A percentile compares a stretch with the other conserved stretches of the same genome.
These are phyloP conservation scores for Drosophila ogumai DNA, from an alignment of 1,140 invertebrate species.

Conservation along the genomic window DNA sequence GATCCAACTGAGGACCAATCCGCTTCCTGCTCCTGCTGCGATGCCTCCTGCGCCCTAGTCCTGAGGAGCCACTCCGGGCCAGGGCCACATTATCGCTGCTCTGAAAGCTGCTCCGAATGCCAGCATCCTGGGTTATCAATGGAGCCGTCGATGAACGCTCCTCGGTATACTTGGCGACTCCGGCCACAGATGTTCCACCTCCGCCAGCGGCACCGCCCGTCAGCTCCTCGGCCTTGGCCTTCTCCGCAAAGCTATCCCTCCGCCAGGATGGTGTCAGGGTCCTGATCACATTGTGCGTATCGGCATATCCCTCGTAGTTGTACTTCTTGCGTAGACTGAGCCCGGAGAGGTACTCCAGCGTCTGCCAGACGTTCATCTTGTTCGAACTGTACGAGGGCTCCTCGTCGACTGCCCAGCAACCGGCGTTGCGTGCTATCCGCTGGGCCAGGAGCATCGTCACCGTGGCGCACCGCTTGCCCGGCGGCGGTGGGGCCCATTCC, in stretches of 20 bases:
- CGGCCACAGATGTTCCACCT: neutral
- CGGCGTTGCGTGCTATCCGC: constrained; percentile 73
- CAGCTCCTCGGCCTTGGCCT: constrained; percentile 55
- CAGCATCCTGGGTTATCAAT: constrained; percentile 29
- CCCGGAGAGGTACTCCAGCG: constrained; percentile 74
- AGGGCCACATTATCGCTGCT: constrained; percentile 46
- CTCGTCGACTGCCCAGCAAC: constrained; percentile 81
- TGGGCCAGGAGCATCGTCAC: constrained; percentile 83
- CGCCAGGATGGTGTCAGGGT: constrained; percentile 79
- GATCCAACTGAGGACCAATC: constrained; percentile 14
- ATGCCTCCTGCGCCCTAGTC: constrained; percentile 9
- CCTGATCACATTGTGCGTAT: constrained; percentile 73
- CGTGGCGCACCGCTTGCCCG: constrained; percentile 66
- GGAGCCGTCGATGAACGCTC: constrained; percentile 34
- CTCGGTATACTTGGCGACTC: constrained; percentile 42
- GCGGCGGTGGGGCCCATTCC: constrained; percentile 59
- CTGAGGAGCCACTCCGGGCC: constrained; percentile 1
- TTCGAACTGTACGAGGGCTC: constrained; percentile 78
- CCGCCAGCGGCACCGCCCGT: constrained; percentile 1
- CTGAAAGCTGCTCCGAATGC: constrained; percentile 37
- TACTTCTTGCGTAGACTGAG: constrained; percentile 75
- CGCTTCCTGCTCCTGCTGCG: constrained; percentile 21
- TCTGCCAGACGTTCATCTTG: constrained; percentile 84
- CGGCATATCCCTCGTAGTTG: constrained; percentile 78
- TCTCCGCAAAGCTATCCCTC: constrained; percentile 75